These are phyloP conservation scores for Resseliella maxima DNA, from an alignment of 2,888 invertebrate species.

Conservation along the genomic window DNA sequence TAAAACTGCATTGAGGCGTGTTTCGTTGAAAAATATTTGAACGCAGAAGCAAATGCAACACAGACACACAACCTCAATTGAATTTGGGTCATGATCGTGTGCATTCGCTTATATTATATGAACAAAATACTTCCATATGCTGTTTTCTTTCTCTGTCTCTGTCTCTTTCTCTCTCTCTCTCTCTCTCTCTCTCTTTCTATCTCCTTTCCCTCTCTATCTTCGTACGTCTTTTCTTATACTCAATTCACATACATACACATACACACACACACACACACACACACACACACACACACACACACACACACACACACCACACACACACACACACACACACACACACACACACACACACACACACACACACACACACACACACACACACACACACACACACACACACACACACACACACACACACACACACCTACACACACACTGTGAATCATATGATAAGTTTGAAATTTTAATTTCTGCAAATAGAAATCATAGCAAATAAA, in stretches of 20 bases:
- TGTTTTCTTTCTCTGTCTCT: background rate
- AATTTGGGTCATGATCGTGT: slow-evolving; percentile 48
- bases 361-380: too few species aligned
- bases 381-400: too few species aligned
- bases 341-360: too few species aligned
- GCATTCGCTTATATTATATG: slow-evolving; percentile 14
- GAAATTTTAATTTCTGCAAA: slow-evolving; percentile 14
- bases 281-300: too few species aligned
- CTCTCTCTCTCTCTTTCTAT: too few species aligned
- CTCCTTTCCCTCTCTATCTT: background rate
- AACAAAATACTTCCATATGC: slow-evolving; percentile 29
- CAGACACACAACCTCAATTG: background rate
- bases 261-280: too few species aligned
- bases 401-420: too few species aligned
- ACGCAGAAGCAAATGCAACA: background rate
- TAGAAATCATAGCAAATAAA: background rate
- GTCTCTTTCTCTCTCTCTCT: too few species aligned
- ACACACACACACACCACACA: too few species aligned
- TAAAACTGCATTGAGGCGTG: slow-evolving; percentile 13
- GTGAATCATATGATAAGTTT: slow-evolving; percentile 10
- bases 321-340: too few species aligned
- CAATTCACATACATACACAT: too few species aligned
- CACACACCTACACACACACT: background rate
- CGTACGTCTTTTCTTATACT: too few species aligned
- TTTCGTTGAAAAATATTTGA: background rate